Evolutionary conservation across 2,797 vertebrate genomes (phyloP).

Genomic region (Molothrus aeneus): DNA sequence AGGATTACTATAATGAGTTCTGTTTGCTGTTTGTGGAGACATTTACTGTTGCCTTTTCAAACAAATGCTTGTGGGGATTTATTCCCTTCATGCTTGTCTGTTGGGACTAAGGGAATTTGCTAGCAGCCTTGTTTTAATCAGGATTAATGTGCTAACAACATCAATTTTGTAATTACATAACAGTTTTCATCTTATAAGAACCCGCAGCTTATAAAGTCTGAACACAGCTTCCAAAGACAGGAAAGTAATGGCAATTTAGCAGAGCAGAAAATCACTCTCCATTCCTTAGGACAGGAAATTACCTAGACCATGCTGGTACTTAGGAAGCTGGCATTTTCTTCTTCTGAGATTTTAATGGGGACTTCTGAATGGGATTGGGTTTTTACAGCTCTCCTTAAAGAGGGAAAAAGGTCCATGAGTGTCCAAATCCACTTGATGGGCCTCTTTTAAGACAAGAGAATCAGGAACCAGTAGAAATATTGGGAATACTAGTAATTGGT

Average conservation of each 20-base stretch:
- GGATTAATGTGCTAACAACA: slow-evolving; percentile 26
- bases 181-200: slow-evolving; percentile 33
- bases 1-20: neutral
- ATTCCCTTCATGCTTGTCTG: slow-evolving; percentile 21
- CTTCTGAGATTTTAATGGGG: slow-evolving; percentile 1
- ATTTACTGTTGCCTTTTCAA: neutral
- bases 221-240: neutral
- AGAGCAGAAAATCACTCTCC: neutral
- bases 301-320: neutral
- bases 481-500: neutral
- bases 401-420: neutral
- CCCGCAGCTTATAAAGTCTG: neutral
- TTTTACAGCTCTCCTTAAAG: neutral
- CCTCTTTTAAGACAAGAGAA: slow-evolving; percentile 1
- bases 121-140: slow-evolving; percentile 47
- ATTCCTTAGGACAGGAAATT: neutral
- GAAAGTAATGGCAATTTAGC: neutral
- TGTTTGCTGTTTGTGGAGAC: slow-evolving; percentile 8
- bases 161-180: slow-evolving; percentile 12
- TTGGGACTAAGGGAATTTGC: slow-evolving; percentile 27
- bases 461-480: slow-evolving; percentile 1
- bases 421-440: slow-evolving; percentile 20
- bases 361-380: slow-evolving; percentile 7
- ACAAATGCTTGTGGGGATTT: neutral
- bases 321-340: neutral